Evolutionary conservation across 2,113 vertebrate species (phyloP), one percentile per base, ranked within the genome.

Genomic region (Recurvirostra avosetta): DNA sequence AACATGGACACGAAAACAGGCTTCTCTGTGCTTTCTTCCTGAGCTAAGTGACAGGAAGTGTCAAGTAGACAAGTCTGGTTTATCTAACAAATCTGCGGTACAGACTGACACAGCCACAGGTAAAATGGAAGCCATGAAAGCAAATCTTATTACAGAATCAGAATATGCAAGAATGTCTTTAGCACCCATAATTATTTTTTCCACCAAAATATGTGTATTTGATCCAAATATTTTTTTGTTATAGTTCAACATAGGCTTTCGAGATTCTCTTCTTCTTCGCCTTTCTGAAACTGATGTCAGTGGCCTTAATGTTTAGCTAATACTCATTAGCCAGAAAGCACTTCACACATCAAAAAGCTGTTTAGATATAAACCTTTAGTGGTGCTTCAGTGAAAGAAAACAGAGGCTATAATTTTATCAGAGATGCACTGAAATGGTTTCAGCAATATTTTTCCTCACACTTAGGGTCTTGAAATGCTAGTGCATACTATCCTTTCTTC

Each of bases 1-100:
- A 80, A 99, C 98, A 25, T 99, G 99, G 99, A 98, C 97, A 95
- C 97, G 73, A 83, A 97, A 93, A 55, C 95, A 97, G 62, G 41
- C 36, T 71, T 94, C 97, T 88, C 38, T 82, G 23, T 96, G 87
- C 93, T 95, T 85, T 93, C 66, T 90, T 88, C 78, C 95, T 94
- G 93, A 98, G 73, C 11, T 93, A 85, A 97, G 72, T 90, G 94
- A 93, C 49, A 11, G 70, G 74, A 91, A 95, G 25, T 62, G 58
- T 76, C 92, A 96, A 86, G 76, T 27, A 82, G 94, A 93, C 14
- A 95, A 95, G 38, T 90, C 93, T 77, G 38, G 3, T 84, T 93
- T 94, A 93, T 78, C 49, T n/a, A 95, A 73, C 55, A 92, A 86
- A 96, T 94, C 94, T 91, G 78, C 3, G 0, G 47, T 81, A 70